Conservation (phyloP, 2,797 vertebrate genomes). For the Tenualosa thibaudeaui region DNA sequence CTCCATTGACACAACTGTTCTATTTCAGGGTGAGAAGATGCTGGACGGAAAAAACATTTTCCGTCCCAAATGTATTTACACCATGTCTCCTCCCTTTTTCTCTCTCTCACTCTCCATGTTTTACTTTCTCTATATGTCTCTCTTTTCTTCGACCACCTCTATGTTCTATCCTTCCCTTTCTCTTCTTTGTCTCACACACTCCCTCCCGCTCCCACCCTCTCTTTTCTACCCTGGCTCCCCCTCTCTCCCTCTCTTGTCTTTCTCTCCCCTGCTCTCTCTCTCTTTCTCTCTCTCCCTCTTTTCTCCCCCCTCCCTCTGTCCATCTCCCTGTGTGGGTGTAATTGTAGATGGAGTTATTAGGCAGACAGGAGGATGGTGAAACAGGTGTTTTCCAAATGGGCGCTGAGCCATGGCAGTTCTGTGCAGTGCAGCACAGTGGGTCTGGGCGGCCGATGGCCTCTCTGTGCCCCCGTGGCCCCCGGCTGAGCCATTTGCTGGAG, state of each 20-base stretch:
- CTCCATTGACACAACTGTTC: conserved; percentile 62
- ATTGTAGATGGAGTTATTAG: conserved; percentile 76
- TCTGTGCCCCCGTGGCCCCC: conserved; percentile 64
- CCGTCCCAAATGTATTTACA: conserved; percentile 41
- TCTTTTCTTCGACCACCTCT: conserved; percentile 8
- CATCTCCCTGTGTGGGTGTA: conserved; percentile 53
- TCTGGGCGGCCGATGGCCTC: conserved; percentile 58
- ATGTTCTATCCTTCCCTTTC: not conserved
- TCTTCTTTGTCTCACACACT: conserved; percentile 35
- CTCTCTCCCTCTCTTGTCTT: conserved; percentile 37
- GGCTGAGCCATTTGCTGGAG: conserved; percentile 69
- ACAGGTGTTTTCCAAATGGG: conserved; percentile 80
- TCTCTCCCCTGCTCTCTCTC: conserved; percentile 20
- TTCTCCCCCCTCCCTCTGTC: conserved; percentile 41
- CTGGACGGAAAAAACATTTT: conserved; percentile 62
- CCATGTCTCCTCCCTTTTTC: conserved; percentile 28
- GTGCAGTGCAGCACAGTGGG: too few relatives aligned
- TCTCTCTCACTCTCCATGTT: conserved; percentile 43
- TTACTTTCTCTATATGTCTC: conserved; percentile 31
- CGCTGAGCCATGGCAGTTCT: conserved; percentile 61
- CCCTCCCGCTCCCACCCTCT: conserved; percentile 39
- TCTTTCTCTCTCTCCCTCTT: conserved; percentile 22
- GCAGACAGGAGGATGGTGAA: conserved; percentile 69
- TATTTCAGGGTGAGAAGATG: conserved; percentile 64
- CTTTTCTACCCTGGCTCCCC: conserved; percentile 38